phyloP scores from a whole-genome alignment of 2,888 invertebrate genomes.

The Platerodrilus igneus region DNA sequence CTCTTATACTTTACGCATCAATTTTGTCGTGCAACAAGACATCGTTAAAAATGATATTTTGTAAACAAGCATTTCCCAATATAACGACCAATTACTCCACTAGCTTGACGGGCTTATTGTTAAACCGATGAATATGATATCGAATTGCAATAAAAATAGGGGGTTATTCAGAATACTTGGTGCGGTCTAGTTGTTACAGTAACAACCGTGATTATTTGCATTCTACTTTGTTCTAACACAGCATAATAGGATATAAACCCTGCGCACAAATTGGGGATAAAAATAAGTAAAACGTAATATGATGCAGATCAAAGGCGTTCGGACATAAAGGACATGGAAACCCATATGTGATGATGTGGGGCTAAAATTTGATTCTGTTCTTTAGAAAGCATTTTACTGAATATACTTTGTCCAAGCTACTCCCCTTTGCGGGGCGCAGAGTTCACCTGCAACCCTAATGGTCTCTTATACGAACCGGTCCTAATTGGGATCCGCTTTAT shows the following conservation, averaged over 20 bases:
- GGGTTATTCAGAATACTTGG: slow-evolving; percentile 27
- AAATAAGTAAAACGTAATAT: slow-evolving; percentile 34
- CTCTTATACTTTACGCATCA: no score
- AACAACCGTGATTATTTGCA: slow-evolving; percentile 38
- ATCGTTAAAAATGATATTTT: slow-evolving; percentile 18
- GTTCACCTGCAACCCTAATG: slow-evolving; percentile 31
- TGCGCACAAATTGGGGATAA: slow-evolving; percentile 31
- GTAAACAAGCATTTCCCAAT: slow-evolving; percentile 27
- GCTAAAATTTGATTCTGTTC: slow-evolving; percentile 35
- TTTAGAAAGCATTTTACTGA: slow-evolving; percentile 16
- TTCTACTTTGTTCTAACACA: slow-evolving; percentile 32
- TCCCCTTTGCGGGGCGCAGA: slow-evolving; percentile 20
- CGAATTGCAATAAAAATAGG: slow-evolving; percentile 30
- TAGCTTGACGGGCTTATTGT: slow-evolving; percentile 34
- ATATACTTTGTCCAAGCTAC: slow-evolving; percentile 10
- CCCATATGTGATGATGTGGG: slow-evolving; percentile 22
- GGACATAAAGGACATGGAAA: slow-evolving; percentile 27
- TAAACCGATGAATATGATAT: slow-evolving; percentile 36
- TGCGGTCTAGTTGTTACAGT: slow-evolving; percentile 37
- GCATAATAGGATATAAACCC: slow-evolving; percentile 35
- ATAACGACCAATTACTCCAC: slow-evolving; percentile 37
- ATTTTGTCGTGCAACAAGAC: no score
- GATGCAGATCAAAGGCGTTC: slow-evolving; percentile 36
- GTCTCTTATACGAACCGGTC: slow-evolving; percentile 26
- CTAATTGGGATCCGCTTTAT: slow-evolving; percentile 25